Evolutionary conservation across 92 coral and sea anemone species (phyloP).

Genomic region (Scolanthus callimorphus): DNA sequence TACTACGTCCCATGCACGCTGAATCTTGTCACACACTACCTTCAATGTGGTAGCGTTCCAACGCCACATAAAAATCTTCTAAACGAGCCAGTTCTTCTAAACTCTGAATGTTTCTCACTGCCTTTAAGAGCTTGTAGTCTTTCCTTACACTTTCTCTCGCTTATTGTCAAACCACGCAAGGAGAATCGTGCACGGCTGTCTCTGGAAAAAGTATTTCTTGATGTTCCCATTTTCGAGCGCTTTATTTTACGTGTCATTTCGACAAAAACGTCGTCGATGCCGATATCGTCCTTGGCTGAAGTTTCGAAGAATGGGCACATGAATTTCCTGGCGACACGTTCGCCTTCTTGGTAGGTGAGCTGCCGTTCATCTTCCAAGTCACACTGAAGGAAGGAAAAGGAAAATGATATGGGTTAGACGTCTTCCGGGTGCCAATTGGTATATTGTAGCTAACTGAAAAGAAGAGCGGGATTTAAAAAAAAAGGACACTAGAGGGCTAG

Average conservation of each 20-base stretch:
- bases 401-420: too few relatives aligned
- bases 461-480: too few relatives aligned
- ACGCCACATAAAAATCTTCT: conserved; percentile 58
- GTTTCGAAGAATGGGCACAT: conserved; percentile 77
- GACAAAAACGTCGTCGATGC: conserved; percentile 67
- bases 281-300: conserved; percentile 82
- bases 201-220: conserved; percentile 50
- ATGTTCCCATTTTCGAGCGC: conserved; percentile 42
- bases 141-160: conserved; percentile 74
- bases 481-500: too few relatives aligned
- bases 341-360: conserved; percentile 72
- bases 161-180: conserved; percentile 48
- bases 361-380: conserved; percentile 68
- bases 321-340: conserved; percentile 56
- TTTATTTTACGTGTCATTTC: conserved; percentile 55
- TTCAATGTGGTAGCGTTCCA: conserved; percentile 18
- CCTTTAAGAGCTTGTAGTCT: conserved; percentile 55
- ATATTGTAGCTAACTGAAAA: too few relatives aligned
- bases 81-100: conserved; percentile 15
- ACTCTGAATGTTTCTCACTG: conserved; percentile 25
- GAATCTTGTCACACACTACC: too few relatives aligned
- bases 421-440: too few relatives aligned
- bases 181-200: conserved; percentile 63
- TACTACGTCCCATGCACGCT: too few relatives aligned
- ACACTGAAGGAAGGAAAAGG: too few relatives aligned